Evolutionary conservation across 2,888 invertebrate genomes (phyloP).

Genomic region (Pandemis corylana): DNA sequence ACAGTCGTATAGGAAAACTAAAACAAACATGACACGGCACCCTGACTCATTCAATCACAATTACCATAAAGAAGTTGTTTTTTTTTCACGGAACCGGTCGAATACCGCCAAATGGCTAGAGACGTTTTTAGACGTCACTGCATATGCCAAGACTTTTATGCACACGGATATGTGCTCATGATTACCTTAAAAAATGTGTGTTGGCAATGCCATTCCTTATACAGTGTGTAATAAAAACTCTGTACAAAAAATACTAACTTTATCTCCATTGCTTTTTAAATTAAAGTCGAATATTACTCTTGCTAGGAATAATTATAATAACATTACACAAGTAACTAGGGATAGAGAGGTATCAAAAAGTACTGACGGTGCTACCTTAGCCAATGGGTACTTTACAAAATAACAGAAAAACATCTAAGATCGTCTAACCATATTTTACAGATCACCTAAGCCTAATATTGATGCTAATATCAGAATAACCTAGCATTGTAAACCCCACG

Average conservation of each 20-base stretch:
- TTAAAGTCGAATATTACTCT: too few relatives aligned
- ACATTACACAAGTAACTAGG: too few relatives aligned
- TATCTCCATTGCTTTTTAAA: too few relatives aligned
- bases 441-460: background rate
- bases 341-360: too few relatives aligned
- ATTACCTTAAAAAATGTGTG: constrained; percentile 25
- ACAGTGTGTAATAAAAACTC: background rate
- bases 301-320: too few relatives aligned
- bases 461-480: background rate
- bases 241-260: background rate
- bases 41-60: background rate
- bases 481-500: background rate
- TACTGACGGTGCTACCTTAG: too few relatives aligned
- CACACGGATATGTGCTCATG: constrained; percentile 33
- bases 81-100: background rate
- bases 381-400: too few relatives aligned
- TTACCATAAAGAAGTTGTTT: background rate
- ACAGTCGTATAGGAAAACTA: background rate
- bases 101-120: constrained; percentile 1
- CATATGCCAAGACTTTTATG: constrained; percentile 39
- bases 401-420: too few relatives aligned
- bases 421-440: background rate
- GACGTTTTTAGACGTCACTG: constrained; percentile 19
- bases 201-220: constrained; percentile 21
- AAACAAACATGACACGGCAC: background rate